Conservation (phyloP, 2,797 vertebrate species). For the Oreortyx pictus region DNA sequence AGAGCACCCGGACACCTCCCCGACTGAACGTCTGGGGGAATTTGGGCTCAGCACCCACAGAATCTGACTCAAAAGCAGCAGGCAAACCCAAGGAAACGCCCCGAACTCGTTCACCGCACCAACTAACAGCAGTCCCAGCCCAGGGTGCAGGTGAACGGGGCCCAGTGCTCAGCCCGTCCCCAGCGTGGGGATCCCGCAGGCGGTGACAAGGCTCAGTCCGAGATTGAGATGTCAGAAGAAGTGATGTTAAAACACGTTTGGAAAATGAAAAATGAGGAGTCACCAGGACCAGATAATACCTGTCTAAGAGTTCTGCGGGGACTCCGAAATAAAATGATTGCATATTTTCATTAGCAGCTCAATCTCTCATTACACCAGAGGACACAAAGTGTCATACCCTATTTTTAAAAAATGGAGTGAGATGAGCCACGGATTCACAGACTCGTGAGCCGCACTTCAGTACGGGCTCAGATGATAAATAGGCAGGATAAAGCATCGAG, state of each 20-base stretch:
- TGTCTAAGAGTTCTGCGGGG: conserved; percentile 63
- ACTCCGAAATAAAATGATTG: conserved; percentile 72
- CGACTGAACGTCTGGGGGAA: neutral
- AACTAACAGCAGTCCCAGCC: neutral
- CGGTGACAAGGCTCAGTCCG: conserved; percentile 27
- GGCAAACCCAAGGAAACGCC: neutral
- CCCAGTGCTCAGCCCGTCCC: neutral
- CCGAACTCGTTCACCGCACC: neutral
- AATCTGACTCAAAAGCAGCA: neutral
- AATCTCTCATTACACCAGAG: conserved; percentile 72
- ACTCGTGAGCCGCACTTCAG: conserved; percentile 44
- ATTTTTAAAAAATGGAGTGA: conserved; percentile 73
- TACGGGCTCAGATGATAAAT: conserved; percentile 54
- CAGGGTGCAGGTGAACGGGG: neutral
- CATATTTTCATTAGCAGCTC: conserved; percentile 76
- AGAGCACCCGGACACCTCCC: neutral
- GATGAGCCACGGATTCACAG: conserved; percentile 61
- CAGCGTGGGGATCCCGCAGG: neutral
- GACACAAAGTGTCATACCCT: conserved; percentile 72
- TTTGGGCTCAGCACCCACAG: neutral
- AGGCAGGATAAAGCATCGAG: conserved; percentile 56
- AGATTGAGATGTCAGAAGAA: conserved; percentile 68
- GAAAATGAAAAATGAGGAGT: conserved; percentile 71
- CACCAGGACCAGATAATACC: conserved; percentile 67
- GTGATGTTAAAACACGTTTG: conserved; percentile 35